Conservation (phyloP, 2,797 vertebrate species). For the Scolopax rusticola region DNA sequence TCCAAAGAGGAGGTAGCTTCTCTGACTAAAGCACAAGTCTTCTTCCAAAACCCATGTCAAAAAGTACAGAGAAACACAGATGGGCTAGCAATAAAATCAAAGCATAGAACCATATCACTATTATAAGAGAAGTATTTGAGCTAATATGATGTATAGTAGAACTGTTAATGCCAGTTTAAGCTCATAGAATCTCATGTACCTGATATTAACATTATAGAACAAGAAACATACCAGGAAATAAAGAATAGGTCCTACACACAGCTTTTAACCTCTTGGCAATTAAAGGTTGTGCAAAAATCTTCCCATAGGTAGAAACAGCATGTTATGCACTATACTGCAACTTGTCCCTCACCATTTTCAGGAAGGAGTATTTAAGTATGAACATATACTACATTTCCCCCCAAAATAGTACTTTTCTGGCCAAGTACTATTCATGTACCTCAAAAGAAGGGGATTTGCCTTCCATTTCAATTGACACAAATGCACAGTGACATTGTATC, state of each 20-base stretch:
- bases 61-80: background rate
- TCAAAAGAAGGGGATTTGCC: rapidly evolving
- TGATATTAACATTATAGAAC: background rate
- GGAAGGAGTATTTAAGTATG: background rate
- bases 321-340: background rate
- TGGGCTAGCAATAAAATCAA: slow-evolving; percentile 12
- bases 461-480: background rate
- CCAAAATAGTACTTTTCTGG: no score
- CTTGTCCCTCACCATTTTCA: background rate
- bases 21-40: background rate
- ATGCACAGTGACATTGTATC: background rate
- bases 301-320: background rate
- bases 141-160: background rate
- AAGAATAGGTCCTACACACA: background rate
- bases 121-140: background rate
- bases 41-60: background rate
- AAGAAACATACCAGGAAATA: background rate
- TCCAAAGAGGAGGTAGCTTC: background rate
- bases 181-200: background rate
- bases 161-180: background rate
- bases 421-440: background rate
- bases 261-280: background rate
- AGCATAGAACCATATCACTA: background rate
- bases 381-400: background rate
- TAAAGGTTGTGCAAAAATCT: background rate